phyloP scores from a whole-genome alignment of 2,797 vertebrate genomes.

The Sebastes diploproa region DNA sequence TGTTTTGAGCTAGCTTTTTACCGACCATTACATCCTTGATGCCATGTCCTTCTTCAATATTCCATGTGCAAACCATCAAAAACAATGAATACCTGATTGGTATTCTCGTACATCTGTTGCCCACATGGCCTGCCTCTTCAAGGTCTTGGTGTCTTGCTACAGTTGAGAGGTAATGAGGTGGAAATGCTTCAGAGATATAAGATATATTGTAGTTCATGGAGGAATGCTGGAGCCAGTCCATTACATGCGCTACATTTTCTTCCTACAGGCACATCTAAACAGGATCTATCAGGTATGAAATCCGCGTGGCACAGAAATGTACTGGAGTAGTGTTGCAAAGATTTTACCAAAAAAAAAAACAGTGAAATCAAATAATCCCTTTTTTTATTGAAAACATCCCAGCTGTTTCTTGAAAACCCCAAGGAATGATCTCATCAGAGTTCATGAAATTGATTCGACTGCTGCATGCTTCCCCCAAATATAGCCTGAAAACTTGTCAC shows the following conservation, averaged over 20 bases:
- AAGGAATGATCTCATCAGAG: conserved; percentile 75
- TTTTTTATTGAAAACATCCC: conserved; percentile 61
- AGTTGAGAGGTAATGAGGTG: conserved; percentile 55
- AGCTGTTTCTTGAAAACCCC: conserved; percentile 69
- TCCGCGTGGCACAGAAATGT: conserved; percentile 79
- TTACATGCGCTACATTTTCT: conserved; percentile 84
- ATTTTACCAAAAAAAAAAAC: conserved; percentile 47
- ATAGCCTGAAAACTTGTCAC: conserved; percentile 48
- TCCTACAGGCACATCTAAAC: conserved; percentile 86
- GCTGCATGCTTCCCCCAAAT: conserved; percentile 73
- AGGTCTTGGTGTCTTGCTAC: conserved; percentile 53
- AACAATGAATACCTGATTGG: conserved; percentile 49
- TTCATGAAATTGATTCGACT: conserved; percentile 71
- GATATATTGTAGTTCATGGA: conserved; percentile 58
- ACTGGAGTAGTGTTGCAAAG: conserved; percentile 62
- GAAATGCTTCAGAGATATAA: conserved; percentile 56
- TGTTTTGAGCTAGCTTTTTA: conserved; percentile 35
- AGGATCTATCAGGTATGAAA: conserved; percentile 90
- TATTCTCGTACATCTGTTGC: conserved; percentile 55
- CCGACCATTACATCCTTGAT: conserved; percentile 57
- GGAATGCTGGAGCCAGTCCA: conserved; percentile 67
- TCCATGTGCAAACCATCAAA: conserved; percentile 60
- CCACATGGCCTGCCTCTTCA: conserved; percentile 42
- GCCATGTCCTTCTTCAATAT: conserved; percentile 28
- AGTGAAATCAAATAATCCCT: conserved; percentile 67